Base-by-base conservation (phyloP, 1,140 invertebrate species). In the Ooceraea biroi region DNA sequence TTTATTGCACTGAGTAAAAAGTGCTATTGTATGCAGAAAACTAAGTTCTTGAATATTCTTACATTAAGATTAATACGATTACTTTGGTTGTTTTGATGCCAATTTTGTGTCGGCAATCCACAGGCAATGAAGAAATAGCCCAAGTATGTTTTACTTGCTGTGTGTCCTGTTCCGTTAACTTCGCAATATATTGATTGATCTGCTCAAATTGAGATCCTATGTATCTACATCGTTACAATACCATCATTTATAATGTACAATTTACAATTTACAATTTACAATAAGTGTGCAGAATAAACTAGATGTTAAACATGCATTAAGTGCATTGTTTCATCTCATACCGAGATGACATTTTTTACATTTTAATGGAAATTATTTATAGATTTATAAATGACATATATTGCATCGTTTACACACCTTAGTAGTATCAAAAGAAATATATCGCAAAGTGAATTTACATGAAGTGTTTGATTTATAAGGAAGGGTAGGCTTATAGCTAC, bases 11-110 rank as follows among this genome's bases (percentile, higher is more conserved):
- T 30, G 3, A 5, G 30, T 36, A 12, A 36, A 36, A 36, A 30
- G 1, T 36, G 3, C 27, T 36, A 14, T 12, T 2, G 5, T 61
- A 27, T 27, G 25, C 12, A 61, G 0, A 5, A n/a, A 4, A 52
- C n/a, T n/a, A n/a, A 7, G 30, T 36, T 27, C 12, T 68, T 48
- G 1, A 19, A 44, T 68, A 36, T 52, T 5, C 68, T 82, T 82
- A 82, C 78, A 82, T 82, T 41, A 82, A 61, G 17, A 61, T 61
- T n/a, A 14, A 71, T 60, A 82, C 50, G 3, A 30, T 50, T 36
- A 12, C 36, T 11, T 71, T 27, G 22, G 11, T 19, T 36, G 8
- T 58, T 25, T 57, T 3, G 3, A 3, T 48, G 30, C 12, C 36
- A 36, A 1, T 3, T 5, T 4, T 44, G 7, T 58, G 5, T 22